phyloP scores from a whole-genome alignment of 1,140 invertebrate genomes.

The Sipha flava region DNA sequence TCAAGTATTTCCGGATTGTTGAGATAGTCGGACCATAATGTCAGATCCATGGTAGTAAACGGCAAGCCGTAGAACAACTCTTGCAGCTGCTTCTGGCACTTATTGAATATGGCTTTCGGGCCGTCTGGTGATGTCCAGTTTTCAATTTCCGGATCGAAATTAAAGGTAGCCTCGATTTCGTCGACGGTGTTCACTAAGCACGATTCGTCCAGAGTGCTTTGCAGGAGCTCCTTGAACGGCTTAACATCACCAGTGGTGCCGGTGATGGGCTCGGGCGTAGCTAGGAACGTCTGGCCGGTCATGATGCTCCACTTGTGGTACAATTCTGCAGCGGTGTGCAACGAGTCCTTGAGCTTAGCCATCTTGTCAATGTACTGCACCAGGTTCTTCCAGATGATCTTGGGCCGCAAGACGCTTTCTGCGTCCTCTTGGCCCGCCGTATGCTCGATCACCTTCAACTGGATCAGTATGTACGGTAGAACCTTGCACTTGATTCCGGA shows the following conservation, averaged over 20 bases:
- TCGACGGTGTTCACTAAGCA: not conserved
- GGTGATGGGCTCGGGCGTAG: too few species aligned
- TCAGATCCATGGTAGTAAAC: not conserved
- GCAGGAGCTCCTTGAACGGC: not conserved
- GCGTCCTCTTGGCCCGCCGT: not conserved
- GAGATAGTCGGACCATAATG: not conserved
- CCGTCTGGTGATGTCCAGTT: accelerated
- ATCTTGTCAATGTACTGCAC: not conserved
- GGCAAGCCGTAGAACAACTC: not conserved
- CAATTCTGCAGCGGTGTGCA: not conserved
- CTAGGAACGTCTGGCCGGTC: too few species aligned
- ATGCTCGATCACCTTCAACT: not conserved
- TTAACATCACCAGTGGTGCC: too few species aligned
- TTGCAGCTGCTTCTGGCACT: not conserved
- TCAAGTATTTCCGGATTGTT: not conserved
- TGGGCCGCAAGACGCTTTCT: not conserved
- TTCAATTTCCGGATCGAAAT: not conserved
- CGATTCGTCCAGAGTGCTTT: not conserved
- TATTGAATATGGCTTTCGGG: not conserved
- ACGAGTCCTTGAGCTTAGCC: not conserved
- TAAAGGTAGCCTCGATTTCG: too few species aligned
- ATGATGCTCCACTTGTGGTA: not conserved
- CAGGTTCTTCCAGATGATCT: not conserved
- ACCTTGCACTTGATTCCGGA: not conserved
- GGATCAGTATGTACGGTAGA: not conserved